Evolutionary conservation across 2,888 invertebrate species (phyloP), one percentile per base, ranked within the genome.

Genomic region (Heliconius erato): DNA sequence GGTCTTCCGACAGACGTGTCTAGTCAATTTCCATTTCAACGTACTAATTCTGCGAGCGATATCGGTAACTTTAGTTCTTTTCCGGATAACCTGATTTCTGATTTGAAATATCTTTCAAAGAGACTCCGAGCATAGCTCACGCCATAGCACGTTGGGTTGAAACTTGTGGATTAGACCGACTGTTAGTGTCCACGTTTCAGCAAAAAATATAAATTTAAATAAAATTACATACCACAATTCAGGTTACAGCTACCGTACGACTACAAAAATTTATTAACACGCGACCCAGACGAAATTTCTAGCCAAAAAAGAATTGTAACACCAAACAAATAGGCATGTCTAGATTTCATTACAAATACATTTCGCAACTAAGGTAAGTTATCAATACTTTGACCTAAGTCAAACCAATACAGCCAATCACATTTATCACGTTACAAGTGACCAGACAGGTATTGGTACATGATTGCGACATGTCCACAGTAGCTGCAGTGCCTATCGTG

Each of bases 391-490:
- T 76, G 76, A 76, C 76, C 76, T 63, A 40, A 76, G 76, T 63
- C 40, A 63, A 40, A 76, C 63, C 76, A 40, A 76, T 32, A 9
- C n/a, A 35, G 59, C 63, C 40, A 63, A 63, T 76, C 63, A 63
- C 76, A 76, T 76, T 76, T 14, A 76, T 76, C 82, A 83, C 79
- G 74, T 84, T 84, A 86, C 86, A 85, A 87, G 85, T 85, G 85
- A 88, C 87, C 87, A 86, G 88, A 90, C 92, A 89, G 89, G 89
- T 91, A 89, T 92, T 90, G 88, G 86, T 86, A 86, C 91, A 90
- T 86, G 80, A 85, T 91, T 91, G 88, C 91, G 87, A 90, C 89
- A 84, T 32, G 67, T 67, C 67, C 16, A 9, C 59, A 79, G 83
- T n/a, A 19, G 72, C 16, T 80, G 80, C 74, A 79, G 23, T 80